These are phyloP conservation scores for Sarcoramphus papa DNA, from an alignment of 2,797 vertebrate genomes.

Conservation along the genomic window DNA sequence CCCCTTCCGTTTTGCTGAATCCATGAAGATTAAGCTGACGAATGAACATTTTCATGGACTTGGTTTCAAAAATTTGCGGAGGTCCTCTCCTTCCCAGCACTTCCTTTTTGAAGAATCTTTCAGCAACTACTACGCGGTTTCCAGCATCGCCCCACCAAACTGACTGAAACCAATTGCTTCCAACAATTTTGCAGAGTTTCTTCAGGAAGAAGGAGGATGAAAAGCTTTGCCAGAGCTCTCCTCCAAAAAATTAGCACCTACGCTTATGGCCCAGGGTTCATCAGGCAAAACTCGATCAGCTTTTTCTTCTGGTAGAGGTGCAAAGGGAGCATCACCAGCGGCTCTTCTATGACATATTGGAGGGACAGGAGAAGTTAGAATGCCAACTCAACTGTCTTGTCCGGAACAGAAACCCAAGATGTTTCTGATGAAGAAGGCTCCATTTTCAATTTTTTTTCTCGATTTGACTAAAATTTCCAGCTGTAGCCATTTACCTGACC, in stretches of 20 bases:
- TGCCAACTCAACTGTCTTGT: background rate
- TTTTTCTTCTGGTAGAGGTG: background rate
- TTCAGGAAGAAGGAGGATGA: slow-evolving; percentile 26
- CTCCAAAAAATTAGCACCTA: background rate
- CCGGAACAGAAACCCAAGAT: background rate
- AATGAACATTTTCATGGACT: slow-evolving; percentile 51
- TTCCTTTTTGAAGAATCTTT: slow-evolving; percentile 54
- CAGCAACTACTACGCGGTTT: background rate
- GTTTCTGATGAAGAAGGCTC: background rate
- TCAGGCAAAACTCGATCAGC: background rate
- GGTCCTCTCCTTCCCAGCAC: slow-evolving; percentile 30
- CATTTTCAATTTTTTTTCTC: background rate
- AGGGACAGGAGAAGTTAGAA: background rate
- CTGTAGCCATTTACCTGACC: background rate
- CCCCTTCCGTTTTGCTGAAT: slow-evolving; percentile 45
- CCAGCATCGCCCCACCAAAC: background rate
- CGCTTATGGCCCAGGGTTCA: background rate
- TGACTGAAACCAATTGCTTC: slow-evolving; percentile 8
- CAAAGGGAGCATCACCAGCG: background rate
- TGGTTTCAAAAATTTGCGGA: slow-evolving; percentile 41
- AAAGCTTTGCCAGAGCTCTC: background rate
- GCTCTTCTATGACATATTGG: background rate
- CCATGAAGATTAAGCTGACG: slow-evolving; percentile 45
- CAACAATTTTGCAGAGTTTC: slow-evolving; percentile 40
- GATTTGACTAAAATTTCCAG: background rate